Conservation (phyloP, 2,888 invertebrate genomes). For the Unio delphinus region DNA sequence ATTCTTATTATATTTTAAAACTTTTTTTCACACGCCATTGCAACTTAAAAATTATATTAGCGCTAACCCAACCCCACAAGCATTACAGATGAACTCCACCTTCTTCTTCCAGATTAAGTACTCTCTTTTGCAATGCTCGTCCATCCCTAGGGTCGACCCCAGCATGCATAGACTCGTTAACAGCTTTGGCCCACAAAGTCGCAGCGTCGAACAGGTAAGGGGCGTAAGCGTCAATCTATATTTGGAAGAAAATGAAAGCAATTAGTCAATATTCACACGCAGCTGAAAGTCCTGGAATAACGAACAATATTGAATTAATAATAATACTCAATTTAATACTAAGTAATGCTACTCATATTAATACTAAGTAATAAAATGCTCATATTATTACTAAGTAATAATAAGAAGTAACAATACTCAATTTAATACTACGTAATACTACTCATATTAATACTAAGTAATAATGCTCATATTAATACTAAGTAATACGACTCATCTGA, state of each 20-base stretch:
- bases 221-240: conserved; percentile 54
- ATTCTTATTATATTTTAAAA: neutral
- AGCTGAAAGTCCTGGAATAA: neutral
- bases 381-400: too few species aligned
- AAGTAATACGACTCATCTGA: too few species aligned
- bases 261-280: neutral
- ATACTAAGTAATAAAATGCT: too few species aligned
- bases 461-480: too few species aligned
- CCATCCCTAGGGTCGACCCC: conserved; percentile 54
- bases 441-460: too few species aligned
- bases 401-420: too few species aligned
- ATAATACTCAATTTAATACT: too few species aligned
- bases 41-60: neutral
- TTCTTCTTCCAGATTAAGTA: conserved; percentile 12
- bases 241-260: neutral
- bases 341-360: too few species aligned
- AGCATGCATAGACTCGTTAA: conserved; percentile 45
- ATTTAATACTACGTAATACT: too few species aligned
- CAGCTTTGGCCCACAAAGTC: conserved; percentile 53
- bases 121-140: conserved; percentile 13
- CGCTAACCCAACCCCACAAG: neutral
- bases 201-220: conserved; percentile 62
- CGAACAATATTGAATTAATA: neutral
- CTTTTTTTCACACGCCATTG: neutral
- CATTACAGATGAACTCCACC: conserved; percentile 4